These are phyloP conservation scores for Zenarchopterus dispar DNA, from an alignment of 2,797 vertebrate genomes.

Conservation along the genomic window DNA sequence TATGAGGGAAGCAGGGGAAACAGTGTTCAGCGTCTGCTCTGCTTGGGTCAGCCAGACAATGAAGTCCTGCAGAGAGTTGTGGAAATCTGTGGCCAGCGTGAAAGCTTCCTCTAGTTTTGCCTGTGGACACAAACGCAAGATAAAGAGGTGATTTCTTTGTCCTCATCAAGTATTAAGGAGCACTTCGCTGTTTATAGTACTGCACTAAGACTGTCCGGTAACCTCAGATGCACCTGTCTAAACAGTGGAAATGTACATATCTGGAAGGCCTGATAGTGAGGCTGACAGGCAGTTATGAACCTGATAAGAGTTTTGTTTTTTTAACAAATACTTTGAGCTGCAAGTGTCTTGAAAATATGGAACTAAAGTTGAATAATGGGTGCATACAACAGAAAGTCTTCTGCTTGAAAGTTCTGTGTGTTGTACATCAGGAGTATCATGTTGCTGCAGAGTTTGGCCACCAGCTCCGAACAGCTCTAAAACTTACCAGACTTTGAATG, in stretches of 20 bases:
- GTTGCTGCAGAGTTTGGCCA: conserved; percentile 17
- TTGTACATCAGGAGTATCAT: conserved; percentile 11
- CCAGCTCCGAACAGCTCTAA: conserved; percentile 17
- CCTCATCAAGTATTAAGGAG: conserved; percentile 1
- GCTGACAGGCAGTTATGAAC: conserved; percentile 58
- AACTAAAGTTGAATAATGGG: conserved; percentile 12
- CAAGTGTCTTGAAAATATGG: conserved; percentile 3
- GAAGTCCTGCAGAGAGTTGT: conserved; percentile 97
- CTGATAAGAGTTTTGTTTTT: too few species aligned
- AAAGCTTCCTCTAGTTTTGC: conserved; percentile 95
- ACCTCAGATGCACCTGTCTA: conserved; percentile 16
- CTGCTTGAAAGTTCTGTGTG: neutral
- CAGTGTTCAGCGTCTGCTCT: conserved; percentile 93
- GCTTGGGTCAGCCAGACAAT: conserved; percentile 98
- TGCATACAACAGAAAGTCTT: neutral
- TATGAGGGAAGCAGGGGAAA: conserved; percentile 94
- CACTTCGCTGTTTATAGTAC: neutral
- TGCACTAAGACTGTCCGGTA: conserved; percentile 8
- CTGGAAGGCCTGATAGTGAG: conserved; percentile 48
- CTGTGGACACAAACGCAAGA: conserved; percentile 74
- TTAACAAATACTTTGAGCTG: too few species aligned
- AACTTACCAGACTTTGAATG: conserved; percentile 42
- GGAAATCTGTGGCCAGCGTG: conserved; percentile 92
- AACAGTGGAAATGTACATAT: conserved; percentile 59
- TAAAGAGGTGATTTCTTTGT: neutral